A percentile compares a stretch with the other conserved stretches of the same genome.
These are phyloP conservation scores for Bursaphelenchus okinawaensis DNA, from an alignment of 2,888 invertebrate genomes.

Conservation along the genomic window DNA sequence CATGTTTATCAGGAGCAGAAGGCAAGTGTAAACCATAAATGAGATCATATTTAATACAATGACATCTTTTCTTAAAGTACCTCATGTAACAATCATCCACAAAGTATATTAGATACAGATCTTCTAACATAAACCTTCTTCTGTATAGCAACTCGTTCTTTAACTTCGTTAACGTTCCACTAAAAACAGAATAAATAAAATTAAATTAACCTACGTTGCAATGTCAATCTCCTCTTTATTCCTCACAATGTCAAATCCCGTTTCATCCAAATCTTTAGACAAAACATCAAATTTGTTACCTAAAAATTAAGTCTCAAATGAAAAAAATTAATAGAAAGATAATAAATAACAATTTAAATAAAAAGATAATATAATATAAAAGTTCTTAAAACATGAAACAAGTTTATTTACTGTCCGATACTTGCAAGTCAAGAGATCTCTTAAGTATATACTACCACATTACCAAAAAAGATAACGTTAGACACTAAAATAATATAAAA, in stretches of 20 bases:
- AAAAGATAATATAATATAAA: too few species aligned
- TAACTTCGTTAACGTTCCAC: conserved; percentile 6
- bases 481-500: too few species aligned
- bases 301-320: neutral
- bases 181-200: conserved; percentile 5
- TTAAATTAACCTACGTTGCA: neutral
- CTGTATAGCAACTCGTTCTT: conserved; percentile 32
- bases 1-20: conserved; percentile 11
- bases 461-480: too few species aligned
- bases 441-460: too few species aligned
- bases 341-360: too few species aligned
- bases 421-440: too few species aligned
- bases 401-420: too few species aligned
- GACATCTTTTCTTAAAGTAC: conserved; percentile 20
- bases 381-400: too few species aligned
- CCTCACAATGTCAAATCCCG: conserved; percentile 10
- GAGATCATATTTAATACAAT: conserved; percentile 32
- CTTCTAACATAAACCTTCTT: conserved; percentile 29
- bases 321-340: too few species aligned
- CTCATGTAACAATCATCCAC: neutral
- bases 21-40: conserved; percentile 44
- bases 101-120: conserved; percentile 24
- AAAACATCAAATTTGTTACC: conserved; percentile 5
- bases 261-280: neutral
- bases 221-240: conserved; percentile 1